phyloP scores from a whole-genome alignment of 2,888 invertebrate species.

The Frankliniella intonsa region DNA sequence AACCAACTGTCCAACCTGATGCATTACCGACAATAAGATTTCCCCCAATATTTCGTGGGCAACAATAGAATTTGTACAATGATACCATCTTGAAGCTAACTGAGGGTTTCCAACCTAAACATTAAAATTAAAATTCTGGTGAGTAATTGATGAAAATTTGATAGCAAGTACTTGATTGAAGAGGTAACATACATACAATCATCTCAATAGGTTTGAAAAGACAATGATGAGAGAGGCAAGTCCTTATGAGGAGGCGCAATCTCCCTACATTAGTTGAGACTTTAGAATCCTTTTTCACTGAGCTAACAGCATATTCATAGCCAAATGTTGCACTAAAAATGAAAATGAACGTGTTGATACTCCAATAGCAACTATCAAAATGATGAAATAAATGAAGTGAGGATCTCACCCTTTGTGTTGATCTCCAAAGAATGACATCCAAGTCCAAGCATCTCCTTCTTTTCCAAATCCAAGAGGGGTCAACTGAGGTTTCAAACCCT shows the following conservation, averaged over 20 bases:
- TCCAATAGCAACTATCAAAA: conserved; percentile 26
- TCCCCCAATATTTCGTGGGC: conserved; percentile 60
- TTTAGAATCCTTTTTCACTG: conserved; percentile 47
- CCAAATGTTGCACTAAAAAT: conserved; percentile 44
- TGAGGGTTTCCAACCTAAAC: conserved; percentile 35
- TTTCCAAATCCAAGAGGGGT: conserved; percentile 47
- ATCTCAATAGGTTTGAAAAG: conserved; percentile 53
- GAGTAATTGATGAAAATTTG: no score
- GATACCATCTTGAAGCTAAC: conserved; percentile 39
- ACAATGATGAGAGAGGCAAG: conserved; percentile 51
- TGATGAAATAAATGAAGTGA: conserved; percentile 33
- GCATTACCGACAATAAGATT: conserved; percentile 54
- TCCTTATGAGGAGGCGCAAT: conserved; percentile 49
- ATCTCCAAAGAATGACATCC: conserved; percentile 52
- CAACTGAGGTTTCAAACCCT: conserved; percentile 50
- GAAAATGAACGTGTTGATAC: not conserved
- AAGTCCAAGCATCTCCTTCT: conserved; percentile 51
- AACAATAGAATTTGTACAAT: conserved; percentile 50
- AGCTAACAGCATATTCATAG: conserved; percentile 49
- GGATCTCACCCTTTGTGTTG: conserved; percentile 40
- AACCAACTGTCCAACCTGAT: conserved; percentile 51
- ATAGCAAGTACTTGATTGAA: conserved; percentile 31
- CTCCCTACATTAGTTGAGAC: conserved; percentile 48
- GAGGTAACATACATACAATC: conserved; percentile 45
- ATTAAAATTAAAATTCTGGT: not conserved